Base-by-base conservation (phyloP, 2,113 vertebrate species). In the Platysteira castanea region DNA sequence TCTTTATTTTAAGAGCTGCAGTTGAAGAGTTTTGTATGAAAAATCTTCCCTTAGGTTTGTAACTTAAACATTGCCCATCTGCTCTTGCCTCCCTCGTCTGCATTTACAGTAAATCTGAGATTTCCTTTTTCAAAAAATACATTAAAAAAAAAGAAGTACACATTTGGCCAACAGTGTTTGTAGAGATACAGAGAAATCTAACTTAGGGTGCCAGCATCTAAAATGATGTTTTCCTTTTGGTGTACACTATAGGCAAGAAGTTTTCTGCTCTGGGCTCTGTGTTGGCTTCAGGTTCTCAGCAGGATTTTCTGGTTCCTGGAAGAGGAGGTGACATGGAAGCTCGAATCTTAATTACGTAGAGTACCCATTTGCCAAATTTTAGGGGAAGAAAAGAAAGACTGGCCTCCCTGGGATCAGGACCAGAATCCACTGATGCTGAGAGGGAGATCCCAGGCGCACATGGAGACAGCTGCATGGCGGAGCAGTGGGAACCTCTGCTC, bases 41-140 rank as follows among this genome's bases (percentile, higher is more conserved):
- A 97, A 97, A 97, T 64, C 97, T 97, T 98, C 97, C 97, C 97
- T 97, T 93, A 97, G 96, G 96, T 97, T 98, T 97, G 84, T 94
- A 98, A 96, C 95, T 97, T 98, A 98, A 98, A 97, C 95, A 97
- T 84, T 94, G 92, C 91, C 98, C 97, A 97, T 97, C 97, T 98
- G 98, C 96, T 97, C 89, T 88, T 91, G 95, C 89, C 85, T 97
- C 89, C 84, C 93, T 94, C 5, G 80, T 90, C 96, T 96, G 91
- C 95, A 97, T 97, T 97, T 95, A 97, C 84, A 97, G 96, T 93
- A 97, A 97, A 97, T 96, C 73, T 93, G 93, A 97, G 88, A 95
- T 90, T 95, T 96, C 69, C 68, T 88, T 96, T 97, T 81, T 88
- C 47, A 76, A 91, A 85, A 96, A 94, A 50, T 42, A 37, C 37